Conservation (phyloP, 2,888 invertebrate species). For the Ennomos fuscantarius region DNA sequence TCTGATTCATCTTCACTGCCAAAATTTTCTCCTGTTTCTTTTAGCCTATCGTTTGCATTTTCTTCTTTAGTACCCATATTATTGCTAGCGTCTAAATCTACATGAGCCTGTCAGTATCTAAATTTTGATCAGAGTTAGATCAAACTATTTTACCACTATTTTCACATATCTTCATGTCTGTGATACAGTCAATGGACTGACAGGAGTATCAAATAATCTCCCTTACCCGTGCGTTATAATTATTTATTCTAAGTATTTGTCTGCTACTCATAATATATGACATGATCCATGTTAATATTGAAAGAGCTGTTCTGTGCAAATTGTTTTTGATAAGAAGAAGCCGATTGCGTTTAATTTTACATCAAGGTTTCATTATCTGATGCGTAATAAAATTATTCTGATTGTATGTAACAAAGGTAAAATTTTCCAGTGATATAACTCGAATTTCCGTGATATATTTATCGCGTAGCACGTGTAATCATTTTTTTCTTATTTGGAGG, state of each 20-base stretch:
- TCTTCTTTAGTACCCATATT: conserved; percentile 27
- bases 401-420: background rate
- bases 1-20: conserved; percentile 45
- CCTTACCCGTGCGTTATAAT: conserved; percentile 27
- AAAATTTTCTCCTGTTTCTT: conserved; percentile 33
- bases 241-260: conserved; percentile 40
- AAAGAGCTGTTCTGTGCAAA: conserved; percentile 44
- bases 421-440: too few relatives aligned
- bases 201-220: conserved; percentile 34
- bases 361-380: conserved; percentile 17
- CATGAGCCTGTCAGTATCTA: background rate
- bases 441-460: too few relatives aligned
- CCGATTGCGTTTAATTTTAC: conserved; percentile 36
- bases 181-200: conserved; percentile 38
- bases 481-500: too few relatives aligned
- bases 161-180: conserved; percentile 9
- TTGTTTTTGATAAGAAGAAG: conserved; percentile 51
- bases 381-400: conserved; percentile 6
- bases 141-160: background rate
- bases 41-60: conserved; percentile 22
- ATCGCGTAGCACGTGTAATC: too few relatives aligned
- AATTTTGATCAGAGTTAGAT: background rate
- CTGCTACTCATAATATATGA: conserved; percentile 42
- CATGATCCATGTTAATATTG: conserved; percentile 61
- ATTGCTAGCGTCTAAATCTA: too few relatives aligned